Base-by-base conservation (phyloP, 2,888 invertebrate species). In the Notocelia uddmanniana region DNA sequence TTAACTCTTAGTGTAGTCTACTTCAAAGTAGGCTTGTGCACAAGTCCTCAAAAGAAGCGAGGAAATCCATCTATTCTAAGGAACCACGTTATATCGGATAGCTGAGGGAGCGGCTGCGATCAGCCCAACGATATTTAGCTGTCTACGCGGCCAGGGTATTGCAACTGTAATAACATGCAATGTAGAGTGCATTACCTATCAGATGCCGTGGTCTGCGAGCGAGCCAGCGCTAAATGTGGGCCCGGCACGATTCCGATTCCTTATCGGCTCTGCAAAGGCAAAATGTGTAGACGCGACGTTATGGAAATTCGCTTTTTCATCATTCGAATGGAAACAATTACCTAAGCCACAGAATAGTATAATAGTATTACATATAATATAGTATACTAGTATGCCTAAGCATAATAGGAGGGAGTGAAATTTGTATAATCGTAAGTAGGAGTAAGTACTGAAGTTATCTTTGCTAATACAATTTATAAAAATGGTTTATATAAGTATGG, bases 211-310 rank as follows among this genome's bases (percentile, higher is more conserved):
- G 84, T 76, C 80, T 73, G 82, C 83, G 85, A 90, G 87, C 90
- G 89, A 89, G 91, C 88, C 80, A 83, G 85, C 85, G 89, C 89
- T 90, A 91, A 67, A 92, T 90, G 90, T 88, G 88, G 84, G 81
- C 83, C 80, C 84, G 79, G 90, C 91, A 92, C 91, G 91, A 91
- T 89, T 90, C 82, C 81, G 90, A 90, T 91, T 89, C 85, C 84
- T 87, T 91, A 91, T 91, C 90, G 80, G 78, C 69, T 74, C 76
- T 78, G 83, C 81, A 81, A 72, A 76, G 78, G 79, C 41, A 69
- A 79, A 77, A 77, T 78, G 73, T 74, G 76, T 76, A 75, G 69
- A 77, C 78, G 74, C 75, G 78, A 77, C 78, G 79, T 79, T 78
- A 78, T 78, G 75, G 54, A 54, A 37, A 64, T 41, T 41, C 37